Conservation (phyloP, 2,888 invertebrate genomes). For the Dorcus parallelipipedus region DNA sequence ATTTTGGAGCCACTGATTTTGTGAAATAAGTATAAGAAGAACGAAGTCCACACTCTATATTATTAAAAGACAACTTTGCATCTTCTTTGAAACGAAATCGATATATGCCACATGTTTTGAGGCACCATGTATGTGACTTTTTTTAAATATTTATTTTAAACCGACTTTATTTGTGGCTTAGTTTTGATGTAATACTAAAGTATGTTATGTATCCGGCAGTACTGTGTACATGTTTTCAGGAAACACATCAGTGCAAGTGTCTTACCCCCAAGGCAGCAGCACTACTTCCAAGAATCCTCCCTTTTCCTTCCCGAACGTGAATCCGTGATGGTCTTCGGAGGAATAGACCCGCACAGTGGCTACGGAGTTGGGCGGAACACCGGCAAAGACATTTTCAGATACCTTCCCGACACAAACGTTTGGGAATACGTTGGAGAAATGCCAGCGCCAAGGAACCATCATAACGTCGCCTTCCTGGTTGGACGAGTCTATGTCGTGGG, state of each 20-base stretch:
- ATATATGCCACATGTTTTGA: too few relatives aligned
- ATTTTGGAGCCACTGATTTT: too few relatives aligned
- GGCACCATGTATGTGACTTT: too few relatives aligned
- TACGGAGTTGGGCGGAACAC: constrained; percentile 57
- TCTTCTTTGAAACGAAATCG: too few relatives aligned
- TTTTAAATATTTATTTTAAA: too few relatives aligned
- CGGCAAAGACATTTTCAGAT: constrained; percentile 61
- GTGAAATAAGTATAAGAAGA: too few relatives aligned
- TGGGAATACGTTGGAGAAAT: constrained; percentile 68
- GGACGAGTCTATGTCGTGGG: constrained; percentile 67
- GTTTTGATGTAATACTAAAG: too few relatives aligned
- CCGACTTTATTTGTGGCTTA: too few relatives aligned
- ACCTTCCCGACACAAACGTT: constrained; percentile 57
- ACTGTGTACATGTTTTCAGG: constrained; percentile 14
- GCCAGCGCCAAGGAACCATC: constrained; percentile 69
- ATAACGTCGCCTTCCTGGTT: constrained; percentile 61
- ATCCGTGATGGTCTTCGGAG: constrained; percentile 66
- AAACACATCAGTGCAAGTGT: constrained; percentile 25
- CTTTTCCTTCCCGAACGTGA: constrained; percentile 49
- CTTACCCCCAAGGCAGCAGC: constrained; percentile 20
- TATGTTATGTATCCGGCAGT: background rate
- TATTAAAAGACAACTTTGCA: too few relatives aligned
- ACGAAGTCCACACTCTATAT: too few relatives aligned
- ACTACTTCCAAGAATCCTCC: constrained; percentile 23
- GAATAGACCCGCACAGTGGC: constrained; percentile 61